These are phyloP conservation scores for Stichodactyla mertensii DNA, from an alignment of 64 coral and sea anemone genomes.

Conservation along the genomic window DNA sequence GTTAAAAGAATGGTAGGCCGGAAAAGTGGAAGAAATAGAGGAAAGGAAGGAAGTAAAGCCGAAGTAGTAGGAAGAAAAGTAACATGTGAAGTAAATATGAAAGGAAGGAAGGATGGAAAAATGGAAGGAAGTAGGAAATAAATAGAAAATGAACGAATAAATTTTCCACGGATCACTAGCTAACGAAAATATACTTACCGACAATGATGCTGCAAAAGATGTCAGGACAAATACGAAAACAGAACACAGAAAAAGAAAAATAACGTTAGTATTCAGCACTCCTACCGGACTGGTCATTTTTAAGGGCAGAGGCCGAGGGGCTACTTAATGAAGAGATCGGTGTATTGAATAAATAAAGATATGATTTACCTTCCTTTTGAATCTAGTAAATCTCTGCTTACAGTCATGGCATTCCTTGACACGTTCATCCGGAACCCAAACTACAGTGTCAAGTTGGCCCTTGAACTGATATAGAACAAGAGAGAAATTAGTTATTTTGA, in stretches of 20 bases:
- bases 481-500: background rate
- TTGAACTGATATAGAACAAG: constrained; percentile 9
- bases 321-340: no score
- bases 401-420: constrained; percentile 93
- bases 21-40: no score
- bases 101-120: background rate
- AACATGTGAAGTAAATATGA: no score
- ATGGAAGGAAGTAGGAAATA: background rate
- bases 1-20: background rate
- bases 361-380: constrained; percentile 72
- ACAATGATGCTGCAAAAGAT: constrained; percentile 71
- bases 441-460: constrained; percentile 52
- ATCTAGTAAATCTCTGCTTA: constrained; percentile 83
- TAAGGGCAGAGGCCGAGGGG: no score
- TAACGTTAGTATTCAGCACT: no score
- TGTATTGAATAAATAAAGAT: background rate
- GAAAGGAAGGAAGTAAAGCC: no score
- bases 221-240: constrained; percentile 22
- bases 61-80: no score
- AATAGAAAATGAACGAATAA: background rate
- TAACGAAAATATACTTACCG: constrained; percentile 26
- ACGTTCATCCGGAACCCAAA: constrained; percentile 97
- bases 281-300: no score
- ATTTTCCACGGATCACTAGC: no score
- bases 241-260: background rate